A percentile compares a stretch with the other conserved stretches of the same genome.
Evolutionary conservation across 2,888 invertebrate species (phyloP).

Genomic region (Helleia helle): DNA sequence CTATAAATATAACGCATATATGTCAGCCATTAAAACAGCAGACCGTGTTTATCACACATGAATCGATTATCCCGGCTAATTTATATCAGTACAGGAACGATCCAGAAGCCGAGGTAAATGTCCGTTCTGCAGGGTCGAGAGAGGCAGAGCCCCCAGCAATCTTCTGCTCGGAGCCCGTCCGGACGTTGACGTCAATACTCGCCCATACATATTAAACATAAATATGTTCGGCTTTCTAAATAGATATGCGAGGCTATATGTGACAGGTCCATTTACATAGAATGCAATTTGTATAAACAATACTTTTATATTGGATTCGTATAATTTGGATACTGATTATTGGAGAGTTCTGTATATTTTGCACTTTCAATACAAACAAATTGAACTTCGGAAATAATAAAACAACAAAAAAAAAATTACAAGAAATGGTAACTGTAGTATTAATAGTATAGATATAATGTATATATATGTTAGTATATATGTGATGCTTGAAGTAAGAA

Average conservation of each 20-base stretch:
- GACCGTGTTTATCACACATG: slow-evolving; percentile 22
- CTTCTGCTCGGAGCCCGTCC: slow-evolving; percentile 16
- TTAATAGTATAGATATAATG: too few species aligned
- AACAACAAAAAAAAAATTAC: too few species aligned
- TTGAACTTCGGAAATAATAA: too few species aligned
- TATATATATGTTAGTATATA: too few species aligned
- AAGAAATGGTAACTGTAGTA: too few species aligned
- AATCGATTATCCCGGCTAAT: slow-evolving; percentile 21
- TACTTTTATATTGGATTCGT: too few species aligned
- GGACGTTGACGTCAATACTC: slow-evolving; percentile 31
- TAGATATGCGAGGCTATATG: slow-evolving; percentile 20
- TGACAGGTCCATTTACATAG: slow-evolving; percentile 24
- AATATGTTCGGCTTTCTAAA: slow-evolving; percentile 26
- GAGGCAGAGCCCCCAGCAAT: slow-evolving; percentile 4
- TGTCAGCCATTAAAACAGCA: background rate
- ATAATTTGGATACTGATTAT: too few species aligned
- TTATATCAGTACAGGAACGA: slow-evolving; percentile 23
- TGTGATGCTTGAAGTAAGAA: too few species aligned
- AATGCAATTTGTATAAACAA: slow-evolving; percentile 10
- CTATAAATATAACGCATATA: too few species aligned
- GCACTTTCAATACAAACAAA: too few species aligned
- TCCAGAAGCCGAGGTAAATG: slow-evolving; percentile 29
- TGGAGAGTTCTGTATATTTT: too few species aligned
- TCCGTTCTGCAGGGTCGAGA: slow-evolving; percentile 21
- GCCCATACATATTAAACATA: slow-evolving; percentile 30